Conservation (phyloP, 1,140 invertebrate species). For the Drosophila seguyi region DNA sequence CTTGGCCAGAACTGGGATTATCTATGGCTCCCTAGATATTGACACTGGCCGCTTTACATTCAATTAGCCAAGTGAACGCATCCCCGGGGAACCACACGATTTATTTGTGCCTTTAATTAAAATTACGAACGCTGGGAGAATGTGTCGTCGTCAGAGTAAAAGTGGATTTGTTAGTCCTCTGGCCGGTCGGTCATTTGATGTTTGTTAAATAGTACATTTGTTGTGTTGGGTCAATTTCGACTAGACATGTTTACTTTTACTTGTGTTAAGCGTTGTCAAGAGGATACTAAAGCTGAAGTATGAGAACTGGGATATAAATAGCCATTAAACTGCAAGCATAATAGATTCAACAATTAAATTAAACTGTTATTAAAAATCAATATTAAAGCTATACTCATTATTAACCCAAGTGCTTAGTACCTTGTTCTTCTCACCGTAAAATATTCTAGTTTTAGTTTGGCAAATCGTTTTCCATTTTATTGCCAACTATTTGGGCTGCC, state of each 20-base stretch:
- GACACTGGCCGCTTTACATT: constrained; percentile 35
- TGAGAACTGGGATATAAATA: not conserved
- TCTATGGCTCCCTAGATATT: constrained; percentile 39
- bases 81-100: constrained; percentile 41
- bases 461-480: constrained; percentile 11
- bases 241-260: constrained; percentile 15
- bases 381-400: not conserved
- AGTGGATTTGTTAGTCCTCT: constrained; percentile 17
- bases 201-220: constrained; percentile 25
- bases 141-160: constrained; percentile 7
- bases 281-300: not conserved
- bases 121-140: constrained; percentile 45
- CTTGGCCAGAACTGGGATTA: constrained; percentile 40
- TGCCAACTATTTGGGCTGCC: constrained; percentile 12
- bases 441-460: not conserved
- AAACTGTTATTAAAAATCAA: not conserved
- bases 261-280: not conserved
- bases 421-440: not conserved
- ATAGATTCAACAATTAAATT: too few species aligned
- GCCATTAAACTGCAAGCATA: too few species aligned
- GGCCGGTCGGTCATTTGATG: constrained; percentile 6
- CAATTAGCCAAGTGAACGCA: constrained; percentile 67
- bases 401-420: too few species aligned
- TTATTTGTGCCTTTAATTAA: constrained; percentile 76
- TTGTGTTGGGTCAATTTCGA: constrained; percentile 21